Evolutionary conservation across 2,888 invertebrate species (phyloP).

Genomic region (Sylvicola fuscatus): DNA sequence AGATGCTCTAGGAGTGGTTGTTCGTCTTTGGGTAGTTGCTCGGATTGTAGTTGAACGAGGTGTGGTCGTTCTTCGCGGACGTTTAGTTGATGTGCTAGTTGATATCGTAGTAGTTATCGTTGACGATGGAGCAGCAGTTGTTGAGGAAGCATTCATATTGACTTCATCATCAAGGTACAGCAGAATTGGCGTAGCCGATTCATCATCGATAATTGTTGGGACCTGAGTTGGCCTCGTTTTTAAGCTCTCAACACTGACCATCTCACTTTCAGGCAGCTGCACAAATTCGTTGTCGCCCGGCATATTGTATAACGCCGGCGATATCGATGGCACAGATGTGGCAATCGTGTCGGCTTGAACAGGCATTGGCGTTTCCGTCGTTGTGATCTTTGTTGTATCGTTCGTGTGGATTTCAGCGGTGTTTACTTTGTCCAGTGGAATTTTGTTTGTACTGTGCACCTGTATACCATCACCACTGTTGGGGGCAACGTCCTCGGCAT

Average conservation of each 20-base stretch:
- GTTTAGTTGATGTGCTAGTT: background rate
- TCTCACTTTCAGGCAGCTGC: no score
- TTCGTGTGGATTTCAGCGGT: background rate
- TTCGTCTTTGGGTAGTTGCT: constrained; percentile 2
- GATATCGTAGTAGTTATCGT: constrained; percentile 1
- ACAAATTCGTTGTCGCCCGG: no score
- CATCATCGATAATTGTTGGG: background rate
- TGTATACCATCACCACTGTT: background rate
- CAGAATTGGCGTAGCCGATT: constrained; percentile 1
- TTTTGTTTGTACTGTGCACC: no score
- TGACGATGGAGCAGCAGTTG: background rate
- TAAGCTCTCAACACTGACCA: no score
- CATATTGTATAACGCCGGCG: no score
- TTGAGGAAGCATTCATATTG: no score
- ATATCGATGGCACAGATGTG: no score
- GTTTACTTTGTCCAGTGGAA: background rate
- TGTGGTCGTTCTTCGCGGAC: constrained; percentile 1
- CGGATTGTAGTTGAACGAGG: background rate
- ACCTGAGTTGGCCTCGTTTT: background rate
- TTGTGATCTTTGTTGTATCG: background rate
- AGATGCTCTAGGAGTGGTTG: constrained; percentile 1
- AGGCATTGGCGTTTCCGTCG: background rate
- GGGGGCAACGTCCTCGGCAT: constrained; percentile 29
- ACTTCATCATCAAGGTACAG: no score
- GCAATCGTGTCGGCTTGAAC: background rate